Conservation (phyloP, 2,888 invertebrate genomes). For the Nineta flava region DNA sequence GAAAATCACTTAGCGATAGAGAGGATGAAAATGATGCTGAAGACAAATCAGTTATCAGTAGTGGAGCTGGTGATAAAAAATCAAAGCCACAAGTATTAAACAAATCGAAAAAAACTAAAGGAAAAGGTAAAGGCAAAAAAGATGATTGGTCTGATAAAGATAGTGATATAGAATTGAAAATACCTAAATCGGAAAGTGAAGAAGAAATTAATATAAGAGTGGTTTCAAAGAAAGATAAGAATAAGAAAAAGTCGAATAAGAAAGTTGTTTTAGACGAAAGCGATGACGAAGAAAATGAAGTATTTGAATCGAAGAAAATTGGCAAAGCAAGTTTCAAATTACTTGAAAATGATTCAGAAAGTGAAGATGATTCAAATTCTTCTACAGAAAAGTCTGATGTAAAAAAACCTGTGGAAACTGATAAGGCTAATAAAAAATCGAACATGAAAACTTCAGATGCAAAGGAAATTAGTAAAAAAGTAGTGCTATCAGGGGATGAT, state of each 20-base stretch:
- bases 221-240: conserved; percentile 13
- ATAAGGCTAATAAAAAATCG: conserved; percentile 9
- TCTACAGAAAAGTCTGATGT: neutral
- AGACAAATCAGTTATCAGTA: conserved; percentile 14
- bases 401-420: neutral
- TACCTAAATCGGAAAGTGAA: conserved; percentile 10
- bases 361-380: conserved; percentile 13
- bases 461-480: conserved; percentile 16
- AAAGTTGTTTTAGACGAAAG: conserved; percentile 11
- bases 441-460: conserved; percentile 20
- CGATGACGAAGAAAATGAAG: conserved; percentile 7
- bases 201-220: conserved; percentile 12
- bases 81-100: conserved; percentile 13
- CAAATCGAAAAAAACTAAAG: conserved; percentile 11
- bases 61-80: conserved; percentile 15
- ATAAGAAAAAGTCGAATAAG: conserved; percentile 11
- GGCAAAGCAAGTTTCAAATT: conserved; percentile 10
- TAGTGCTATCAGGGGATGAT: conserved; percentile 10
- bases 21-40: conserved; percentile 26
- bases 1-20: conserved; percentile 18
- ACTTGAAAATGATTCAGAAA: conserved; percentile 10
- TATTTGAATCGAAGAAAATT: conserved; percentile 12
- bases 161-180: conserved; percentile 11
- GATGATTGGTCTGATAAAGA: conserved; percentile 18
- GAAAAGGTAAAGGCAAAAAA: conserved; percentile 14